phyloP scores from a whole-genome alignment of 2,888 invertebrate species.

The Athalia rosae region DNA sequence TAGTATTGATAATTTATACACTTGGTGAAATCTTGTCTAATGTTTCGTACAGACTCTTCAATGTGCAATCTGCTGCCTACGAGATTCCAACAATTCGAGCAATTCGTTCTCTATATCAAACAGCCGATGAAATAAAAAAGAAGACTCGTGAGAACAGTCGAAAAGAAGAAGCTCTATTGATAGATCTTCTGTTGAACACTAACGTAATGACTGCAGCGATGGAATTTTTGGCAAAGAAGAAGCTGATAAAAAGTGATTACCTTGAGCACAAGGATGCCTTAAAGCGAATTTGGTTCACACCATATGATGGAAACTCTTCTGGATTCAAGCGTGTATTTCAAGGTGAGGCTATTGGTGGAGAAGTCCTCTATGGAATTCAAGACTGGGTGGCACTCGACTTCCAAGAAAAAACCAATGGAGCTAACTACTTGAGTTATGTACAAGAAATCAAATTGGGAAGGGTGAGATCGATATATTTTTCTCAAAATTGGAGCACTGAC shows the following conservation, averaged over 20 bases:
- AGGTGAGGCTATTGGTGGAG: conserved; percentile 87
- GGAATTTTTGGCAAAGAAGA: conserved; percentile 61
- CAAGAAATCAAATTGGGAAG: conserved; percentile 81
- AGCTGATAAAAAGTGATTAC: conserved; percentile 63
- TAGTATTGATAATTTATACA: neutral
- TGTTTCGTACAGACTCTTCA: conserved; percentile 59
- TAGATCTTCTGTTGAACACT: conserved; percentile 64
- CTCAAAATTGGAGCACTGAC: neutral
- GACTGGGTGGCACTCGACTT: conserved; percentile 91
- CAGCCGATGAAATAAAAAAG: conserved; percentile 60
- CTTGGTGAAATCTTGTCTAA: neutral
- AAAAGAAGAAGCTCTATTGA: conserved; percentile 60
- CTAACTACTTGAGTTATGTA: conserved; percentile 87
- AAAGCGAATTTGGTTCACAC: conserved; percentile 85
- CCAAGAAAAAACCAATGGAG: conserved; percentile 81
- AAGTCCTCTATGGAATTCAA: conserved; percentile 85
- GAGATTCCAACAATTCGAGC: conserved; percentile 60
- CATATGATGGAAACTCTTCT: conserved; percentile 87
- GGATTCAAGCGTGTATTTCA: conserved; percentile 95
- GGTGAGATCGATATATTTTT: conserved; percentile 74
- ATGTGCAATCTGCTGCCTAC: conserved; percentile 56
- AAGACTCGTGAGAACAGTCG: conserved; percentile 55
- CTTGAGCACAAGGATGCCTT: conserved; percentile 81
- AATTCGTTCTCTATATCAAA: conserved; percentile 60
- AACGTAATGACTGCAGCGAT: conserved; percentile 61